Evolutionary conservation across 2,113 vertebrate species (phyloP), one percentile per base, ranked within the genome.

Genomic region (Stigmatopora nigra): DNA sequence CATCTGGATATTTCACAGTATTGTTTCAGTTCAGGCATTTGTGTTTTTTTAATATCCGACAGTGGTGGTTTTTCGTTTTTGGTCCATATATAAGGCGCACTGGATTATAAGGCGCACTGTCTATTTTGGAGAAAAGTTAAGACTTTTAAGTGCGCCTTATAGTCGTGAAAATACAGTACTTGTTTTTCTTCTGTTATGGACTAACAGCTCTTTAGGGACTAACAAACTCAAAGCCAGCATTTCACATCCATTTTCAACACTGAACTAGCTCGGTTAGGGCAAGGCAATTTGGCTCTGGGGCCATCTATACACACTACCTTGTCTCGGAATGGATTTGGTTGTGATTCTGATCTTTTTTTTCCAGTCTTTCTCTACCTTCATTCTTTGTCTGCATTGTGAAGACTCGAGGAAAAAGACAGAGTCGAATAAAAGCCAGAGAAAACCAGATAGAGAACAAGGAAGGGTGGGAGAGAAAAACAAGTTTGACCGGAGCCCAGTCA

Each of bases 341-440:
- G n/a, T 80, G 84, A 88, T 89, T 87, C 70, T 78, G 83, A 87
- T 88, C 86, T 87, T 80, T 14, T 83, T 77, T 66, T 53, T 82
- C 25, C 3, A 1, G 25, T 48, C 17, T 64, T 82, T 75, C 65
- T 82, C 73, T 83, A 81, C 72, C 73, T 70, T 69, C 73, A 74
- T 70, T 88, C 85, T 89, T 91, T 89, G 84, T 88, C 84, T 87
- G 84, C 83, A 88, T 90, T 90, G 88, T 91, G 79, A 84, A 73
- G 81, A 83, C 83, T 84, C 71, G 51, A 73, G 68, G 75, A 86
- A 78, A 78, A 78, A 31, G n/a, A 19, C 17, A 19, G n/a, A 19
- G 7, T 10, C 7, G 49, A 19, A 51, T 7, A 7, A 19, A 22
- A 19, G 51, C 6, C 13, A 25, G 2, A 56, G 20, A 62, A 46